A percentile compares a stretch with the other conserved stretches of the same genome.
These are phyloP conservation scores for Desmodus rotundus DNA, from an alignment of 2,113 vertebrate genomes.

Conservation along the genomic window DNA sequence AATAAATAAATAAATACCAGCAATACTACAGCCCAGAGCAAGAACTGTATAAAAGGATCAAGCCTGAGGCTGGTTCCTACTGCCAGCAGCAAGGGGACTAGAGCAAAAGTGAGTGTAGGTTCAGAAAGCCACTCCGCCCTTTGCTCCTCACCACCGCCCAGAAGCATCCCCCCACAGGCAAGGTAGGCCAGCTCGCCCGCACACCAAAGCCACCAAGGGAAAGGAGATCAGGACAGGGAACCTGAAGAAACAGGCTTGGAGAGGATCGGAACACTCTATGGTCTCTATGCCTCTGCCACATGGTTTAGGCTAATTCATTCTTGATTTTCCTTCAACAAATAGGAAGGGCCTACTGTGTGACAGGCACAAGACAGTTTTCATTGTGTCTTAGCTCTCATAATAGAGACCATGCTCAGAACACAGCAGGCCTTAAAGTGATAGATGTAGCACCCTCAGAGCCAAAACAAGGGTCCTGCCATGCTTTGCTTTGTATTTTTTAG, in stretches of 20 bases:
- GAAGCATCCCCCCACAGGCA: no score
- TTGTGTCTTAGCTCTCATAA: background rate
- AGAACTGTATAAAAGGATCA: background rate
- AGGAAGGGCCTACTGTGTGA: background rate
- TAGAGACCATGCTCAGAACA: background rate
- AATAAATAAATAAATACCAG: background rate
- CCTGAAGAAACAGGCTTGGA: accelerated
- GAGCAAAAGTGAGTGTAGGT: background rate
- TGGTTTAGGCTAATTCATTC: background rate
- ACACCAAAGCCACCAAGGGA: accelerated
- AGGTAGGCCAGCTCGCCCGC: background rate
- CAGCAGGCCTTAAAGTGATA: background rate
- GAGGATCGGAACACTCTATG: background rate
- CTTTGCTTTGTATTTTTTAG: background rate
- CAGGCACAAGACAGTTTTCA: background rate
- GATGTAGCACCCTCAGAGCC: background rate
- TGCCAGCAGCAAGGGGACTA: background rate
- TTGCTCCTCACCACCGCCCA: background rate
- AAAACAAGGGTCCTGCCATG: background rate
- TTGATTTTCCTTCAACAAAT: background rate
- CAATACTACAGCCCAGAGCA: background rate
- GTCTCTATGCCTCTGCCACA: background rate
- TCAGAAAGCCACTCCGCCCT: background rate
- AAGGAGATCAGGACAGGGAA: accelerated
- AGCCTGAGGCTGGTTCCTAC: background rate